phyloP scores from a whole-genome alignment of 2,113 vertebrate species.

The Willisornis vidua region DNA sequence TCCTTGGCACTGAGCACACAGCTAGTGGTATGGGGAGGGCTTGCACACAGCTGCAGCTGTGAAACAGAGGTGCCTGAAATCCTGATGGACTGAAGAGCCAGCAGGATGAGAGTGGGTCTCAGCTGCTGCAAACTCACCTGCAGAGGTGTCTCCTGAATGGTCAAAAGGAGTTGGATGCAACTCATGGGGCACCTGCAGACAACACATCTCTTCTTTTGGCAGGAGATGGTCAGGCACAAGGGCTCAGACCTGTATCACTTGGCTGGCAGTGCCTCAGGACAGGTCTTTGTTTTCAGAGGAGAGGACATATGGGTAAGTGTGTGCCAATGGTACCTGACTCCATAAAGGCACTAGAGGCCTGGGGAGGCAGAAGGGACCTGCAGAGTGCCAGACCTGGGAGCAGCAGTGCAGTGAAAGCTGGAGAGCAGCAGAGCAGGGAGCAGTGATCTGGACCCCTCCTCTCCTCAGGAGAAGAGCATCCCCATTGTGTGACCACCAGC shows the following conservation, averaged over 20 bases:
- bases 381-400: not conserved
- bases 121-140: not conserved
- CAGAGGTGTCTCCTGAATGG: not conserved
- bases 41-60: not conserved
- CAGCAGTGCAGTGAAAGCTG: not conserved
- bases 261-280: not conserved
- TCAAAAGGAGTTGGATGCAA: not conserved
- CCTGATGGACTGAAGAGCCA: not conserved
- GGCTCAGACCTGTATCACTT: not conserved
- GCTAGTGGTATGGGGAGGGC: accelerated
- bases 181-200: not conserved
- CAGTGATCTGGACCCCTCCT: not conserved
- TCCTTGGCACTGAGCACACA: not conserved
- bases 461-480: not conserved
- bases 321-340: not conserved
- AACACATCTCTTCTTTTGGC: not conserved
- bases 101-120: accelerated
- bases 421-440: not conserved
- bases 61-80: not conserved
- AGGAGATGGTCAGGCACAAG: not conserved
- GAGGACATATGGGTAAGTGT: not conserved
- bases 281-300: not conserved
- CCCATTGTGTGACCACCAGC: accelerated
- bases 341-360: not conserved
- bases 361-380: not conserved